Evolutionary conservation across 2,888 invertebrate genomes (phyloP), one percentile per base, ranked within the genome.

Genomic region (Halictus quadricinctus): DNA sequence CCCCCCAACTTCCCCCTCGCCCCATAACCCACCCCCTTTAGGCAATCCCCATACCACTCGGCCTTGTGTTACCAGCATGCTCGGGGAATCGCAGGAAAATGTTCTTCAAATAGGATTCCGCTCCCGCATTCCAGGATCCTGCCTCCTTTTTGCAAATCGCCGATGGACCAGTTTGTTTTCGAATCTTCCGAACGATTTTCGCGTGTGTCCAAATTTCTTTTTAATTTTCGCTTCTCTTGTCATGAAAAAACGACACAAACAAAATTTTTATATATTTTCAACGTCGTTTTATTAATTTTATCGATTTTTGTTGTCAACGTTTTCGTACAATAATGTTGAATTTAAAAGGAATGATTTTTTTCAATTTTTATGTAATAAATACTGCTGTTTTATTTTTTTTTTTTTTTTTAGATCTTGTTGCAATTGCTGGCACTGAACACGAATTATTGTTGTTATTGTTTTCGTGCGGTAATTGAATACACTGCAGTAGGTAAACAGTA

Each of bases 11-110:
- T 29, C 29, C 29, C 50, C 21, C 50, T 21, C 21, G 21, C 21
- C 21, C 50, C 50, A 50, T 50, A 50, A 60, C 58, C 58, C 60
- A 60, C 60, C 60, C 60, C 25, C 60, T 13, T 25, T 60, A 5
- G 60, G 12, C 25, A 25, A 50, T 50, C 50, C 50, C 13, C 60
- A 25, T 13, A 60, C 60, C 60, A 12, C 60, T 70, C 48, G 12
- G 66, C 75, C 76, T 25, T 72, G 66, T 74, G 72, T 84, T 78
- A 69, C 76, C 79, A 21, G 76, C 70, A 74, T 69, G 77, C 70
- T 79, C 46, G 74, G 70, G n/a, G 76, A 74, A 74, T 81, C 70
- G 76, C 64, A 64, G 76, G 64, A 72, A 76, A 79, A 81, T 80
- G 50, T 70, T 81, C 73, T 60, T 73, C 54, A 41, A 69, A 69